Evolutionary conservation across 2,113 vertebrate species (phyloP).

Genomic region (Istiophorus platypterus): DNA sequence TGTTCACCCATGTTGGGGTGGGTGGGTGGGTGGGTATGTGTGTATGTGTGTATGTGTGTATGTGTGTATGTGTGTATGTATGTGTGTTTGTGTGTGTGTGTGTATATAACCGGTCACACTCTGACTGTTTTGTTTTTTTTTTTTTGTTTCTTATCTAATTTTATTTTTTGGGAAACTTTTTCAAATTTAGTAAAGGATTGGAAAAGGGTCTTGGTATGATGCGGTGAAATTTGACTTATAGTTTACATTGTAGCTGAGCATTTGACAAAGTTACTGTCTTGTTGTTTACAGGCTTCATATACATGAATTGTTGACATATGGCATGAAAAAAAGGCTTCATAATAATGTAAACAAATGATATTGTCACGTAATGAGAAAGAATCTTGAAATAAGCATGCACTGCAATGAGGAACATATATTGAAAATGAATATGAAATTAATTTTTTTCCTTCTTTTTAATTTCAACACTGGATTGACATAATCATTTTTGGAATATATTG

Average conservation of each 20-base stretch:
- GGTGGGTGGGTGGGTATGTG: too few relatives aligned
- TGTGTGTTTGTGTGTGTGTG: too few relatives aligned
- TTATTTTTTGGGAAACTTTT: too few relatives aligned
- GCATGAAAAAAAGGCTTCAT: neutral
- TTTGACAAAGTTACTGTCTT: neutral
- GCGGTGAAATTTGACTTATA: neutral
- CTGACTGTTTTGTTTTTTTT: too few relatives aligned
- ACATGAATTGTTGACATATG: neutral
- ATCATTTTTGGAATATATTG: neutral
- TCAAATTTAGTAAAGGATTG: too few relatives aligned
- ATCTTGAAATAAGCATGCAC: neutral
- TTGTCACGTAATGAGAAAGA: neutral
- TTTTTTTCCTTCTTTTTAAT: too few relatives aligned
- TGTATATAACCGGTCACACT: too few relatives aligned
- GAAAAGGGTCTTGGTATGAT: too few relatives aligned
- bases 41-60: too few relatives aligned
- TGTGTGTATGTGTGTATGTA: too few relatives aligned
- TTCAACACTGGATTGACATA: neutral
- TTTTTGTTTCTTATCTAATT: too few relatives aligned
- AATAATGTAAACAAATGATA: neutral
- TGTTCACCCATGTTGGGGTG: conserved; percentile 50
- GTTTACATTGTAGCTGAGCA: neutral
- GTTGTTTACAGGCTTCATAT: neutral
- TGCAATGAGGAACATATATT: neutral
- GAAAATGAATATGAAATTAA: too few relatives aligned